A percentile compares a stretch with the other conserved stretches of the same genome.
Evolutionary conservation across 2,888 invertebrate species (phyloP).

Genomic region (Caenorhabditis sp.): DNA sequence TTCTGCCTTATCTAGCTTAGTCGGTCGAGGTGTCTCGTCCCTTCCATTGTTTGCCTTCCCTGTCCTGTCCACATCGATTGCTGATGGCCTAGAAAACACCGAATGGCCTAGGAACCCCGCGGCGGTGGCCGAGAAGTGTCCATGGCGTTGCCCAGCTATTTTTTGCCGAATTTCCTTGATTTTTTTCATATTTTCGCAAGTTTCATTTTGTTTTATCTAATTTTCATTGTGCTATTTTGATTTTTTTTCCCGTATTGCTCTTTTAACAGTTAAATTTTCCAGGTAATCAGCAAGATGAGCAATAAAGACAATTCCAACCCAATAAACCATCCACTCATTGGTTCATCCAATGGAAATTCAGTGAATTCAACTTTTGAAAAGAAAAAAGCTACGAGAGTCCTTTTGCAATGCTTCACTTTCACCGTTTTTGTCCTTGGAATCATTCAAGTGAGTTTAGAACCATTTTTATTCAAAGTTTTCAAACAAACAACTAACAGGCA

Average conservation of each 20-base stretch:
- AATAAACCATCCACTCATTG: too few species aligned
- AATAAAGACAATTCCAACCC: background rate
- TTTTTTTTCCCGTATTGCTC: too few species aligned
- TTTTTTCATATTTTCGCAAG: background rate
- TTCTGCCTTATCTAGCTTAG: too few species aligned
- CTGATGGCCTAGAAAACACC: constrained; percentile 8
- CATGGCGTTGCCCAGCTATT: background rate
- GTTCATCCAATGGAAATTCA: background rate
- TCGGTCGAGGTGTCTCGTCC: too few species aligned
- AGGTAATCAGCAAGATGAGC: background rate
- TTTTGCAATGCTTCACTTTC: background rate
- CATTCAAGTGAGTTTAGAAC: background rate
- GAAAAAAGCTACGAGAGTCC: background rate
- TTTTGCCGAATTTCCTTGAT: background rate
- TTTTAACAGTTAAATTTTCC: background rate
- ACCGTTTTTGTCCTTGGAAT: background rate
- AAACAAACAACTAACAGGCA: background rate
- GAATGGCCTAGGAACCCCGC: background rate
- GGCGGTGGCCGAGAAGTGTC: background rate
- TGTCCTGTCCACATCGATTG: background rate
- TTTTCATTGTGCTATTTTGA: too few species aligned
- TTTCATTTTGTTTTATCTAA: background rate
- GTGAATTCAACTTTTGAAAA: background rate
- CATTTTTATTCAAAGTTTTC: background rate
- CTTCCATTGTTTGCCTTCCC: background rate